These are phyloP conservation scores for Dolichoris vasculosae DNA, from an alignment of 1,140 invertebrate genomes.

Conservation along the genomic window DNA sequence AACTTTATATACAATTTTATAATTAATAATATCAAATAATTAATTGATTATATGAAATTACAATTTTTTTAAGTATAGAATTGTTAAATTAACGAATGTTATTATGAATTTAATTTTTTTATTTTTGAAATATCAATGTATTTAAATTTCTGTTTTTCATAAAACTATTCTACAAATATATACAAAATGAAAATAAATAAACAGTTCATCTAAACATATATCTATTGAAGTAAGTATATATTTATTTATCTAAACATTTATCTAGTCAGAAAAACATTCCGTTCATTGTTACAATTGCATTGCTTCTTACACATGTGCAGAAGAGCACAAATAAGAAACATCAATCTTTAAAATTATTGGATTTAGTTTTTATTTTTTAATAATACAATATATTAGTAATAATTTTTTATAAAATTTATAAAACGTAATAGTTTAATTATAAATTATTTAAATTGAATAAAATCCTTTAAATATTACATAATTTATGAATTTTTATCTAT, in stretches of 20 bases:
- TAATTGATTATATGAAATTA: not conserved
- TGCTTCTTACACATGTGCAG: constrained; percentile 45
- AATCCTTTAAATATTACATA: not conserved
- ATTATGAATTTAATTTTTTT: constrained; percentile 10
- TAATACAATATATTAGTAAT: not conserved
- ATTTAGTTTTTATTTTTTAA: not conserved
- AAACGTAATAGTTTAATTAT: not conserved
- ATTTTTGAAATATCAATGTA: not conserved
- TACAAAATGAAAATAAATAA: constrained; percentile 14
- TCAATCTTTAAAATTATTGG: not conserved
- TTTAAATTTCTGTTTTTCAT: not conserved
- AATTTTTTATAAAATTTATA: not conserved
- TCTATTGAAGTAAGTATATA: constrained; percentile 21
- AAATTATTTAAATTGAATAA: not conserved
- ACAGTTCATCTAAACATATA: constrained; percentile 10
- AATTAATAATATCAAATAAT: not conserved
- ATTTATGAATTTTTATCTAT: not conserved
- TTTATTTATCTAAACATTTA: not conserved
- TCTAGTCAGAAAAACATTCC: not conserved
- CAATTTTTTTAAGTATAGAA: not conserved
- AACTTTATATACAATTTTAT: not conserved
- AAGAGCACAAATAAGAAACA: constrained; percentile 52
- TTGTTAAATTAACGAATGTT: not conserved
- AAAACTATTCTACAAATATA: constrained; percentile 4
- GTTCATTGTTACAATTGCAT: constrained; percentile 41